A percentile compares a stretch with the other conserved stretches of the same genome.
These are phyloP conservation scores for Mimachlamys varia DNA, from an alignment of 2,888 invertebrate species.

Conservation along the genomic window DNA sequence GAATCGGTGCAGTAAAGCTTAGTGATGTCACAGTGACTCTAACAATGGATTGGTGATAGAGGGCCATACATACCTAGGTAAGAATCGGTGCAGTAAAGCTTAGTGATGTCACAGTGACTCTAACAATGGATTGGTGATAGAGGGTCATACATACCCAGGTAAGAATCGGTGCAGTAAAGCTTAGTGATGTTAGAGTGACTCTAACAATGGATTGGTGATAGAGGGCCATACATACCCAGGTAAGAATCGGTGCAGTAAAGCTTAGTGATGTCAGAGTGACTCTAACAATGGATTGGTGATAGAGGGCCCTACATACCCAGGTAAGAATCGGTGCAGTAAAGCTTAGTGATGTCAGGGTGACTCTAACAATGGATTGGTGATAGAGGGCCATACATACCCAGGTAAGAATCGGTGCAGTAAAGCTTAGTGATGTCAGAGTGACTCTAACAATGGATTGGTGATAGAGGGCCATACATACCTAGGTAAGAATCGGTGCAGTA, in stretches of 20 bases:
- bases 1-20: too few relatives aligned
- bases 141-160: constrained; percentile 86
- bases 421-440: too few relatives aligned
- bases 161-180: constrained; percentile 43
- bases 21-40: too few relatives aligned
- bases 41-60: constrained; percentile 87
- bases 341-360: too few relatives aligned
- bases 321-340: constrained; percentile 71
- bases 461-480: constrained; percentile 87
- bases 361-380: constrained; percentile 86
- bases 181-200: too few relatives aligned
- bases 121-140: constrained; percentile 88
- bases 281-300: constrained; percentile 87
- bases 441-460: constrained; percentile 86
- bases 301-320: constrained; percentile 87
- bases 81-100: not conserved
- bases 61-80: constrained; percentile 86
- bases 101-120: too few relatives aligned
- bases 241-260: constrained; percentile 66
- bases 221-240: constrained; percentile 87
- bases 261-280: too few relatives aligned
- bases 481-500: constrained; percentile 80
- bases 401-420: constrained; percentile 78
- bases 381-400: constrained; percentile 87
- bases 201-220: constrained; percentile 87